These are phyloP conservation scores for Halcyon badia DNA, from an alignment of 2,797 vertebrate genomes.

Conservation along the genomic window DNA sequence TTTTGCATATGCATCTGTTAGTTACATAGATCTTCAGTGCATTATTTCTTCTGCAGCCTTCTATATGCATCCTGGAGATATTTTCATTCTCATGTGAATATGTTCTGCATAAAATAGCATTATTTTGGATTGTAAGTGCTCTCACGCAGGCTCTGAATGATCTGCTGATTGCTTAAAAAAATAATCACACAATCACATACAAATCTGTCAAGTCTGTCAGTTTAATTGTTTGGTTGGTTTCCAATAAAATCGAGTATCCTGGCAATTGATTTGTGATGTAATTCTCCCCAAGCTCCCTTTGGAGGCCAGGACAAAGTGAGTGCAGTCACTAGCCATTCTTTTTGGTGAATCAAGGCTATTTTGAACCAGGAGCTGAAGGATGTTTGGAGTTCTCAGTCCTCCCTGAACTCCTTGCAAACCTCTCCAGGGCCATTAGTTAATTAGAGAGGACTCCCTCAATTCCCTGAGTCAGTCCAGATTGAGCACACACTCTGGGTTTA, in stretches of 20 bases:
- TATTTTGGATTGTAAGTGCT: background rate
- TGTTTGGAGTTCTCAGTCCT: background rate
- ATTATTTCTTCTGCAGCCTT: background rate
- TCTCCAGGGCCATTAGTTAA: background rate
- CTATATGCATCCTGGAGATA: background rate
- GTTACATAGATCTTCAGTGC: background rate
- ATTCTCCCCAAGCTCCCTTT: background rate
- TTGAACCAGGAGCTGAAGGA: background rate
- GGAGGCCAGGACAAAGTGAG: background rate
- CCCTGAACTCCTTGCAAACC: background rate
- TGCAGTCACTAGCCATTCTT: background rate
- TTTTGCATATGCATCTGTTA: background rate
- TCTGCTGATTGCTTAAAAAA: constrained; percentile 37
- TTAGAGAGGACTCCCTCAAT: background rate
- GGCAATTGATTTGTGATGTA: background rate
- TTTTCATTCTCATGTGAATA: background rate
- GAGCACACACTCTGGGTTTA: background rate
- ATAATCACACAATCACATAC: constrained; percentile 33
- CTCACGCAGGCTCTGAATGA: background rate
- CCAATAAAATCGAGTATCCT: background rate
- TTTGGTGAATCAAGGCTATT: background rate
- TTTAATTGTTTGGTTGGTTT: background rate
- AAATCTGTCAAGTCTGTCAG: background rate
- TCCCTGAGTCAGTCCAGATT: background rate
- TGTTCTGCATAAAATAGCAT: background rate